These are phyloP conservation scores for Drosophila kohkoa DNA, from an alignment of 1,140 invertebrate species.

Conservation along the genomic window DNA sequence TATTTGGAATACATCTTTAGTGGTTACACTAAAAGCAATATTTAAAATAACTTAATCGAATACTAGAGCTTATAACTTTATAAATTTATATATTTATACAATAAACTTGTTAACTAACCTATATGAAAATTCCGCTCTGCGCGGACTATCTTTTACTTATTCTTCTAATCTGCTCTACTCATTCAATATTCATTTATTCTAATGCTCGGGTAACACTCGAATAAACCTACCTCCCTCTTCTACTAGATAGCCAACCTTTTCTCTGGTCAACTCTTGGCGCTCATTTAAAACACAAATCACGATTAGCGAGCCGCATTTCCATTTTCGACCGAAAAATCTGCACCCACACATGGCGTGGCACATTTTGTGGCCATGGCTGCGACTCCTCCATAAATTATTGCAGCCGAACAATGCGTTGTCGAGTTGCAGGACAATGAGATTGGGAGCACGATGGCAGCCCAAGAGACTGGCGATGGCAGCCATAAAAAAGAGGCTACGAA, in stretches of 20 bases:
- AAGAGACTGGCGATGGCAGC: neutral
- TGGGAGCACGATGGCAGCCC: conserved; percentile 4
- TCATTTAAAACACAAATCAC: conserved; percentile 75
- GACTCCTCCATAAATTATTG: conserved; percentile 64
- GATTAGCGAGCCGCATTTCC: conserved; percentile 63
- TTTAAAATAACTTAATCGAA: too few species aligned
- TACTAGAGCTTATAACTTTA: too few species aligned
- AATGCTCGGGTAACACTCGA: neutral
- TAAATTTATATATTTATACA: too few species aligned
- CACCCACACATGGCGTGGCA: conserved; percentile 35
- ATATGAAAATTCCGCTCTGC: neutral
- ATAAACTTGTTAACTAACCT: too few species aligned
- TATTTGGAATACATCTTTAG: too few species aligned
- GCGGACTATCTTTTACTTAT: neutral
- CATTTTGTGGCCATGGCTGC: conserved; percentile 34
- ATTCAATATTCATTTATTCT: conserved; percentile 1
- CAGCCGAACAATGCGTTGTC: conserved; percentile 63
- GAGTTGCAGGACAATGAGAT: conserved; percentile 30
- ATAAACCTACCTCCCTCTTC: neutral
- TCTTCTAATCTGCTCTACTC: neutral
- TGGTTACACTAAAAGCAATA: too few species aligned
- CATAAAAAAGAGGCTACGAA: conserved; percentile 34
- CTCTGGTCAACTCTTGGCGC: neutral
- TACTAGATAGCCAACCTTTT: neutral
- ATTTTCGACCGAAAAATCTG: conserved; percentile 37